Base-by-base conservation (phyloP, 2,797 vertebrate species). In the Pipistrellus nathusii region DNA sequence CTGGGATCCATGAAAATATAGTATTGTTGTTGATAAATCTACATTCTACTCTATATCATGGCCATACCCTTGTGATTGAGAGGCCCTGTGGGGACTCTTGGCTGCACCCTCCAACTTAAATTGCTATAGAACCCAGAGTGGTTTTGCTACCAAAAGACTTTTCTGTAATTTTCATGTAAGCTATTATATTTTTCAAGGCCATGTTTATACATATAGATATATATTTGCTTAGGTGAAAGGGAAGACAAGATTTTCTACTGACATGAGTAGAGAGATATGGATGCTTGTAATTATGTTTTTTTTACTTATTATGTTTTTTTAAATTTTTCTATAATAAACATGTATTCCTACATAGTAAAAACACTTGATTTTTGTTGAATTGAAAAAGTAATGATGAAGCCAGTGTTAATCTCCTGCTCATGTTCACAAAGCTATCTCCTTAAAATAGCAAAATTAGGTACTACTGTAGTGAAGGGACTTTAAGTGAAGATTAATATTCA, bases 1-100 rank as follows among this genome's bases (percentile, higher is more conserved):
- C 94, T 97, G 96, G 95, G 91, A 96, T 93, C 96, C 97, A 96
- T 98, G 98, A 98, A 98, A 98, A 98, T 97, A 97, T 51, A 98
- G 95, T 82, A 94, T 92, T 96, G 68, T 95, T 97, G 95, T 96
- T 97, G 97, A 97, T 94, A 96, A 97, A 95, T 97, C 69, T 20
- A 59, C 89, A 78, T 48, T 12, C 10, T 72, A 14, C 69, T 82
- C 11, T 87, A 0, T 53, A 48, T 48, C 55, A 84, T 55, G 32
- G 20, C 6, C 32, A 59, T 77, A 9, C 32, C 44, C 32, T 88
- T 85, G 53, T 2, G 12, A 73, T 88, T 94, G 84, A 86, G 62
- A 85, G 57, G 46, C 66, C 20, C 57, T 35, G 0, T 57, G 93
- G n/a, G 25, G 44, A 41, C n/a, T 75, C 75, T 91, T 27, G 46